Conservation (phyloP, 2,888 invertebrate genomes). For the Leptopilina myrica region DNA sequence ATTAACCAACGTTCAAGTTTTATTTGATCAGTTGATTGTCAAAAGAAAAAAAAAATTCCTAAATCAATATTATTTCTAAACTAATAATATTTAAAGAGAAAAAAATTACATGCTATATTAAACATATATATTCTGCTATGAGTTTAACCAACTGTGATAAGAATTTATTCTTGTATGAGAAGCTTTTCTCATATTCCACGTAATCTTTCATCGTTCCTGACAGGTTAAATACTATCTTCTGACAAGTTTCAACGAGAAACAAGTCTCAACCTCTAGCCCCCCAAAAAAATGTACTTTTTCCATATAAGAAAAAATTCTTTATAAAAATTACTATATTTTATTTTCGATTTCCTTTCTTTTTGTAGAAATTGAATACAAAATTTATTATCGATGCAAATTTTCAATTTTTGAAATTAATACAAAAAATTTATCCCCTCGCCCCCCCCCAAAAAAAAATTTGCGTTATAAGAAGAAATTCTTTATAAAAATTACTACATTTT, state of each 20-base stretch:
- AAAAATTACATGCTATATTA: not conserved
- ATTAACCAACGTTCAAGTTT: not conserved
- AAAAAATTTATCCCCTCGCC: no score
- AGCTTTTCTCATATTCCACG: not conserved
- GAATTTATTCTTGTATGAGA: not conserved
- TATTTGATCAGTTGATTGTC: no score
- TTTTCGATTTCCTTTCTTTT: no score
- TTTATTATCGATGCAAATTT: no score
- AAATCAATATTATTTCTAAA: no score
- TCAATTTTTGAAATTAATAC: no score
- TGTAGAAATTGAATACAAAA: no score
- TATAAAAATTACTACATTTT: no score
- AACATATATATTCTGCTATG: not conserved
- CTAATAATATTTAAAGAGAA: no score
- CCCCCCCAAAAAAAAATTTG: not conserved
- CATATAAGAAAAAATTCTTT: not conserved
- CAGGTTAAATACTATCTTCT: not conserved
- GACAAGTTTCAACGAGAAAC: not conserved
- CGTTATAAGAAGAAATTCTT: not conserved
- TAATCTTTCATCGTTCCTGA: slow-evolving; percentile 2
- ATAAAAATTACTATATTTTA: no score
- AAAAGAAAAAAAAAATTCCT: no score
- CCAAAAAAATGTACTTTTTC: not conserved
- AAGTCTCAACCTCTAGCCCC: not conserved
- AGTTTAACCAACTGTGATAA: not conserved